A percentile compares a stretch with the other conserved stretches of the same genome.
Conservation (phyloP, 2,113 vertebrate genomes). For the Boleophthalmus pectinirostris region DNA sequence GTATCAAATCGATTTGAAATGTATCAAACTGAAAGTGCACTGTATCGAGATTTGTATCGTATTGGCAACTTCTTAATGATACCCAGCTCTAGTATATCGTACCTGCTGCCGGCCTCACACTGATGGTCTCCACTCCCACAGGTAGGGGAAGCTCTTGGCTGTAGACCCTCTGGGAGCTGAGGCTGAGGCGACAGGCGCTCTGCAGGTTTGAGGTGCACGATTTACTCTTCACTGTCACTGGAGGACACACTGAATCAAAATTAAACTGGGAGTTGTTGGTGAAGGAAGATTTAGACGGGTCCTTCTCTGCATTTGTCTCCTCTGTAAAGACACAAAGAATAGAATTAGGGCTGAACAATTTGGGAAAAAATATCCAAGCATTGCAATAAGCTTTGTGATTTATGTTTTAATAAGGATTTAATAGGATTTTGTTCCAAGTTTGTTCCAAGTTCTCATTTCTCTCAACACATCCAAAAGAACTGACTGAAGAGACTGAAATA, state of each 20-base stretch:
- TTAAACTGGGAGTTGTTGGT: slow-evolving; percentile 58
- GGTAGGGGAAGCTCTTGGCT: slow-evolving; percentile 89
- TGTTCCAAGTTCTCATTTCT: too few species aligned
- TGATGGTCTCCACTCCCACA: slow-evolving; percentile 88
- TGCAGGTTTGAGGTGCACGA: slow-evolving; percentile 89
- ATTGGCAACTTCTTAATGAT: too few species aligned
- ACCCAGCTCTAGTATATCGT: slow-evolving; percentile 4
- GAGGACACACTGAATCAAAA: slow-evolving; percentile 78
- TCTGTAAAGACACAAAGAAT: slow-evolving; percentile 68
- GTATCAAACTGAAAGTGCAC: too few species aligned
- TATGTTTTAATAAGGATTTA: too few species aligned
- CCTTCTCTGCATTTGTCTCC: slow-evolving; percentile 68
- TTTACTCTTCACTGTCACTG: slow-evolving; percentile 79
- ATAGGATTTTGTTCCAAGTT: too few species aligned
- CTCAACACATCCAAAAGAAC: too few species aligned
- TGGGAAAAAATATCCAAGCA: too few species aligned
- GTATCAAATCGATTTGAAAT: too few species aligned
- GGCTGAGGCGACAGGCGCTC: slow-evolving; percentile 88
- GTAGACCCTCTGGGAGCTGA: slow-evolving; percentile 86
- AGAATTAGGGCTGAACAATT: not conserved
- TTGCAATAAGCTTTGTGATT: too few species aligned
- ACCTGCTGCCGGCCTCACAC: slow-evolving; percentile 95
- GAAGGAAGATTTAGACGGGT: slow-evolving; percentile 46
- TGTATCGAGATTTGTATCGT: too few species aligned
- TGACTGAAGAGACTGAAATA: too few species aligned